Conservation (phyloP, 2,888 invertebrate genomes). For the Eupelmus urozonus region DNA sequence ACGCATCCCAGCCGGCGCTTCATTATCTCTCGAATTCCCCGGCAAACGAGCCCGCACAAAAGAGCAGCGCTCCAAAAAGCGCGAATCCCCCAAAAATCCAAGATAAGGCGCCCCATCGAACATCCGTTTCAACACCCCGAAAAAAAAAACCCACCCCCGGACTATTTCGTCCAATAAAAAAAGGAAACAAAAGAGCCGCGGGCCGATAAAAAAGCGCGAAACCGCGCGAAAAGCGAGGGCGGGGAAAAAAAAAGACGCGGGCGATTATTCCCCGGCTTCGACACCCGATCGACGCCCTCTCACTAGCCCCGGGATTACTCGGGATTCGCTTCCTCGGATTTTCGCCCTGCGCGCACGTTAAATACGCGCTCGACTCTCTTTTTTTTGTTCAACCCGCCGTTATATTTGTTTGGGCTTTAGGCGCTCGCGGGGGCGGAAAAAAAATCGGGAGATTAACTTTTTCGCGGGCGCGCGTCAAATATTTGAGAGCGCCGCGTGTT, state of each 20-base stretch:
- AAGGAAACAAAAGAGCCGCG: not conserved
- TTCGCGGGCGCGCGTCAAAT: constrained; percentile 21
- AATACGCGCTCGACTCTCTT: not conserved
- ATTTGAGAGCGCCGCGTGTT: constrained; percentile 1
- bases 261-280: constrained; percentile 26
- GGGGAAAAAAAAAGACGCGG: not conserved
- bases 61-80: no score
- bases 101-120: constrained; percentile 22
- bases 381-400: not conserved
- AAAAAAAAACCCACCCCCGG: not conserved
- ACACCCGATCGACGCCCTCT: constrained; percentile 2
- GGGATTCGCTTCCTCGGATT: not conserved
- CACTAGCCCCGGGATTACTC: not conserved
- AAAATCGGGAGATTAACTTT: constrained; percentile 16
- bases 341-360: not conserved
- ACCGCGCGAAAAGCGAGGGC: not conserved
- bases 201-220: constrained; percentile 1
- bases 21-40: no score
- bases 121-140: not conserved
- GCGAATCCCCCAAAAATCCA: no score
- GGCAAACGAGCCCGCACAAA: no score
- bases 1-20: no score
- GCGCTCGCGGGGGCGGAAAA: not conserved
- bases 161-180: not conserved
- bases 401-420: constrained; percentile 8